A percentile compares a stretch with the other conserved stretches of the same genome.
phyloP scores from a whole-genome alignment of 2,888 invertebrate species.

The Melangyna quadrimaculata region DNA sequence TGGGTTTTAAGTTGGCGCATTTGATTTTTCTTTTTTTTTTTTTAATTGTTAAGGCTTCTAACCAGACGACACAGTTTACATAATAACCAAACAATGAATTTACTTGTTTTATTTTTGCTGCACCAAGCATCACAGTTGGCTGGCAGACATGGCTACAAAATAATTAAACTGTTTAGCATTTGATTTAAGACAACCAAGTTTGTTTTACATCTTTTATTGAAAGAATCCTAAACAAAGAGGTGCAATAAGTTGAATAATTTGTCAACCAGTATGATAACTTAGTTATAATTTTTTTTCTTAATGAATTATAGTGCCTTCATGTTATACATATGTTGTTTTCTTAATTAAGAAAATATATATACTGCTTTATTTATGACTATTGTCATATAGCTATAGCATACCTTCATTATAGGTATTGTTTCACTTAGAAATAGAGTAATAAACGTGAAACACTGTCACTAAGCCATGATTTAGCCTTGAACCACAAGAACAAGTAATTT shows the following conservation, averaged over 20 bases:
- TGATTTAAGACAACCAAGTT: conserved; percentile 36
- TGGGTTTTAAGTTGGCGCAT: conserved; percentile 66
- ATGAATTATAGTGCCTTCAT: neutral
- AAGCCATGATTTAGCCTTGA: too few relatives aligned
- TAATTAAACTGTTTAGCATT: conserved; percentile 51
- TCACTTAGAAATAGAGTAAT: too few relatives aligned
- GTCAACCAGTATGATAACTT: neutral
- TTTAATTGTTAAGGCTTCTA: neutral
- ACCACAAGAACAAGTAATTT: too few relatives aligned
- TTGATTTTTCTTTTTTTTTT: conserved; percentile 5
- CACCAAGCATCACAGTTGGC: neutral
- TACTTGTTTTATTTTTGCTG: neutral
- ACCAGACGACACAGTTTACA: conserved; percentile 48
- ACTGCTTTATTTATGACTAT: too few relatives aligned
- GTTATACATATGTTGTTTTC: too few relatives aligned
- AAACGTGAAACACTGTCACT: too few relatives aligned
- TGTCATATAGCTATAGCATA: too few relatives aligned
- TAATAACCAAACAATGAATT: conserved; percentile 50
- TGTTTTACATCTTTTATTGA: neutral
- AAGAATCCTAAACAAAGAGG: neutral
- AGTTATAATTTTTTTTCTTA: neutral
- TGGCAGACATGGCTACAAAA: conserved; percentile 20
- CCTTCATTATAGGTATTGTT: too few relatives aligned
- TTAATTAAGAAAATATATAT: too few relatives aligned
- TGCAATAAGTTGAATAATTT: neutral